Evolutionary conservation across 2,113 vertebrate species (phyloP).

Genomic region (Nanorana parkeri): DNA sequence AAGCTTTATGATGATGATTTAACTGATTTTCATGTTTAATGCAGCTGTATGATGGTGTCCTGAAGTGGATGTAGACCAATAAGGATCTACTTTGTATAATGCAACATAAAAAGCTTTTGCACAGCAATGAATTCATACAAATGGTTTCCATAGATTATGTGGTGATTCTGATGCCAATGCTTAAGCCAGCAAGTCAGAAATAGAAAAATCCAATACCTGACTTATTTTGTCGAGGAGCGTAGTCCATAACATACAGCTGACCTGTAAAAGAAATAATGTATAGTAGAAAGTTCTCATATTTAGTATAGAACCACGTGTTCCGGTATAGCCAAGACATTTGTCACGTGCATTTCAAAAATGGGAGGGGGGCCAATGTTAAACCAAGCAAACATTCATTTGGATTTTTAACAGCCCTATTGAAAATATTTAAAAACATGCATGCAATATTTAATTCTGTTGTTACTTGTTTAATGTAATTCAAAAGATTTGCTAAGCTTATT

Average conservation of each 20-base stretch:
- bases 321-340: not conserved
- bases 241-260: constrained; percentile 57
- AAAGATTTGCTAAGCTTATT: too few relatives aligned
- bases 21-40: too few relatives aligned
- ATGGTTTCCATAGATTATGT: constrained; percentile 39
- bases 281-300: constrained; percentile 40
- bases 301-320: not conserved
- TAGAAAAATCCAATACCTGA: constrained; percentile 55
- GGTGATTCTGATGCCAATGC: constrained; percentile 47
- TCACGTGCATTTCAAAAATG: not conserved
- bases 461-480: too few relatives aligned
- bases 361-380: not conserved
- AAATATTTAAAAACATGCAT: not conserved
- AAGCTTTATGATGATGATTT: too few relatives aligned
- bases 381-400: constrained; percentile 13
- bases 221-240: constrained; percentile 53
- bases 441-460: not conserved
- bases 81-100: too few relatives aligned
- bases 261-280: constrained; percentile 57
- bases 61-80: too few relatives aligned
- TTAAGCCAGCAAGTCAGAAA: constrained; percentile 49
- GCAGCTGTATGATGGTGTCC: too few relatives aligned
- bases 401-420: not conserved
- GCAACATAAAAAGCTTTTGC: constrained; percentile 12
- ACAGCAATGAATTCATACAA: constrained; percentile 43